These are phyloP conservation scores for Ecdyonurus torrentis DNA, from an alignment of 2,888 invertebrate genomes.

Conservation along the genomic window DNA sequence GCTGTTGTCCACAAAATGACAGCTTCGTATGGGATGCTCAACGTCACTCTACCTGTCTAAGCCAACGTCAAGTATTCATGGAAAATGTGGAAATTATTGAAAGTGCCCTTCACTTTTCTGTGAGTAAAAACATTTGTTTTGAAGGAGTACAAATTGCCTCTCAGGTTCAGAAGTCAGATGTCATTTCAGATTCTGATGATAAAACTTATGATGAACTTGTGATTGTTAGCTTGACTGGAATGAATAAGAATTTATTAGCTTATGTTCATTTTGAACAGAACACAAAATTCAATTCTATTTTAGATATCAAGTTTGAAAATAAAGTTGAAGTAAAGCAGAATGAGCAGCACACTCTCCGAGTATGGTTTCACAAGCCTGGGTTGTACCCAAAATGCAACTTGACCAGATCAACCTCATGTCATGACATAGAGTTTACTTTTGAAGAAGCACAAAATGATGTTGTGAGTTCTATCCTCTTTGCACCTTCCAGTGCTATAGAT, in stretches of 20 bases:
- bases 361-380: neutral
- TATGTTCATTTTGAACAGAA: neutral
- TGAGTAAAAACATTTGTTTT: neutral
- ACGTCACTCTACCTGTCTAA: neutral
- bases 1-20: slow-evolving; percentile 2
- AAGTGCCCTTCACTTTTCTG: neutral
- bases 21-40: neutral
- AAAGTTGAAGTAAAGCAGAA: neutral
- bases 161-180: neutral
- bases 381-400: neutral
- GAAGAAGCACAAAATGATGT: neutral
- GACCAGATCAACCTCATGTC: neutral
- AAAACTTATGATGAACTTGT: neutral
- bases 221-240: neutral
- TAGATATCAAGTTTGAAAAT: neutral
- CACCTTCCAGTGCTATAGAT: neutral
- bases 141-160: neutral
- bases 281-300: neutral
- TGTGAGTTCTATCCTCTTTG: neutral
- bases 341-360: neutral
- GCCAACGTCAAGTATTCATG: neutral
- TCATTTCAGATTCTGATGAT: neutral
- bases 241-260: neutral
- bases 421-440: neutral
- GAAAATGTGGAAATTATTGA: neutral